Evolutionary conservation across 1,140 invertebrate genomes (phyloP), one percentile per base, ranked within the genome.

Genomic region (Spodoptera frugiperda): DNA sequence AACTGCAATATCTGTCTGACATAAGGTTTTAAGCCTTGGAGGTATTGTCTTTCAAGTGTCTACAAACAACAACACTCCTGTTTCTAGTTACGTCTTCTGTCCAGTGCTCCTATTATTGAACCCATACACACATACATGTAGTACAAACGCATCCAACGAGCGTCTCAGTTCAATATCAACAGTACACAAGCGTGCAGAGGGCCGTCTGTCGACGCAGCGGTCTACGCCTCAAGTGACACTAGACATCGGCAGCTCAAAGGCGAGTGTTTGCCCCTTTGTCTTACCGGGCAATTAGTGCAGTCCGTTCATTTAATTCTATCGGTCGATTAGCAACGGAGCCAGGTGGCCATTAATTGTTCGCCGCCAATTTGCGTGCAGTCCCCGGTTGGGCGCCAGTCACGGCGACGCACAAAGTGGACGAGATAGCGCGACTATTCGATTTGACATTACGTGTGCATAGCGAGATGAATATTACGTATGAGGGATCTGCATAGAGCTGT

Each of bases 261-360:
- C 86, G 87, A 91, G 86, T 93, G 91, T 92, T 92, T 91, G 89
- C 90, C 87, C 89, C 91, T 92, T 93, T 93, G 91, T 92, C 91
- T 93, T 92, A 90, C 88, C 79, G 82, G 90, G 83, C 91, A 93
- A 93, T 93, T 93, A 93, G 90, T 91, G 86, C 87, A 85, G 87
- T 88, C 89, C 88, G 91, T 91, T 91, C 89, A 88, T 91, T 92
- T 92, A 93, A 93, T 92, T 90, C 88, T 90, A 91, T 90, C 89
- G 90, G 84, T 91, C 90, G 91, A 93, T 93, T 93, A 91, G 86
- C 87, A 89, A 85, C 82, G 84, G 84, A 81, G 79, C 84, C 88
- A 91, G 90, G 87, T 87, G 86, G 75, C 84, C 87, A 89, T 89
- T 91, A 93, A 93, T 92, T 91, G 91, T 91, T 77, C 78, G 84